Evolutionary conservation across 30 jellyfish, hydroid and myxozoan species (phyloP).

Genomic region (Rhopilema esculentum): DNA sequence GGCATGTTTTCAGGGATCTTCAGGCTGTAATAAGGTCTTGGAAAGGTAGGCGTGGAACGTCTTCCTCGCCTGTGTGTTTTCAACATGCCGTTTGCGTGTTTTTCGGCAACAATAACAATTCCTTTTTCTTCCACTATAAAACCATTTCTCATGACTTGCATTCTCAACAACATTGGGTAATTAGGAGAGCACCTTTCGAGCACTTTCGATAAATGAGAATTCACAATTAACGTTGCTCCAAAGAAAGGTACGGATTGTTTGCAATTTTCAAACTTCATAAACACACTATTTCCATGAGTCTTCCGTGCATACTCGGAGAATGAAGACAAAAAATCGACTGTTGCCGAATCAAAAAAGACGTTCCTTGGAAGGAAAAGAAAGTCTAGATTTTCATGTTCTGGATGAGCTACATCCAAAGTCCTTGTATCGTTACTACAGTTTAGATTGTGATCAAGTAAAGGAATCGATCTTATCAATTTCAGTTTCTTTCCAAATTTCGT

Average conservation of each 20-base stretch:
- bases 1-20: constrained; percentile 55
- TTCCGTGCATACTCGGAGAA: background rate
- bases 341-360: constrained; percentile 1
- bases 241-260: background rate
- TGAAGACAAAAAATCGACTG: constrained; percentile 8
- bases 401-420: background rate
- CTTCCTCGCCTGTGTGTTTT: constrained; percentile 20
- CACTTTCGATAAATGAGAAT: background rate
- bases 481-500: constrained; percentile 14
- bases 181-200: constrained; percentile 9
- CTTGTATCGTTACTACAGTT: constrained; percentile 32
- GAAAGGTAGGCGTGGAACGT: constrained; percentile 53
- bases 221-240: constrained; percentile 10
- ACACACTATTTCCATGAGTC: background rate
- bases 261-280: constrained; percentile 28
- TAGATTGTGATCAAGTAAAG: constrained; percentile 14
- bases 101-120: background rate
- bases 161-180: constrained; percentile 3
- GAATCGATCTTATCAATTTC: constrained; percentile 46
- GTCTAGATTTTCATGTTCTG: background rate
- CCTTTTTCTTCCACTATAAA: constrained; percentile 8
- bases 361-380: constrained; percentile 39
- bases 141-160: constrained; percentile 4
- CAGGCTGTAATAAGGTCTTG: constrained; percentile 7
- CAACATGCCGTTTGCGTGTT: background rate